phyloP scores from a whole-genome alignment of 2,113 vertebrate species.

The Azemiops feae region DNA sequence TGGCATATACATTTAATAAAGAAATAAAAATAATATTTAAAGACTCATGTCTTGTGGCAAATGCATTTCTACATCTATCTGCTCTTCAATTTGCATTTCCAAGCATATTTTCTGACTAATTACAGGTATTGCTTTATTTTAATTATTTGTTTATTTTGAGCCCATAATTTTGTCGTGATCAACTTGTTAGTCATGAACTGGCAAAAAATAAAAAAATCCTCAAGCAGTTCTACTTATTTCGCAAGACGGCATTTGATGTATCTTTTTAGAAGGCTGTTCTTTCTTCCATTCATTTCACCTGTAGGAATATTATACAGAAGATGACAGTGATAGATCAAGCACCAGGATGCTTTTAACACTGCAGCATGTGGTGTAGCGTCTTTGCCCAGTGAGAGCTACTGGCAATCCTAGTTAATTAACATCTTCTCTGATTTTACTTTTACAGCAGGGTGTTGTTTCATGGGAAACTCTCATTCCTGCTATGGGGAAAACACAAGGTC shows the following conservation, averaged over 20 bases:
- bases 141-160: not conserved
- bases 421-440: not conserved
- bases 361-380: slow-evolving; percentile 18
- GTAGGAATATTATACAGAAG: not conserved
- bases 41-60: not conserved
- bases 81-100: not conserved
- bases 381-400: slow-evolving; percentile 39
- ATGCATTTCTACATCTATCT: not conserved
- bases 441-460: slow-evolving; percentile 34
- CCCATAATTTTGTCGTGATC: not conserved
- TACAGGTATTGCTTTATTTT: not conserved
- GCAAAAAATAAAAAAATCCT: not conserved
- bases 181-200: not conserved
- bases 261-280: not conserved
- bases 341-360: slow-evolving; percentile 38
- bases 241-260: not conserved
- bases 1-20: not conserved
- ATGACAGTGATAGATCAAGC: not conserved
- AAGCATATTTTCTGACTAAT: not conserved
- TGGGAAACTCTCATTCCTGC: not conserved
- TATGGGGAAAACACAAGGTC: slow-evolving; percentile 13
- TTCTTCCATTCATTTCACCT: not conserved
- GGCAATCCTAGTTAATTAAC: slow-evolving; percentile 39
- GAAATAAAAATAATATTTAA: not conserved
- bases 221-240: not conserved